Evolutionary conservation across 1,140 invertebrate species (phyloP).

Genomic region (Leptestheria dahalacensis): DNA sequence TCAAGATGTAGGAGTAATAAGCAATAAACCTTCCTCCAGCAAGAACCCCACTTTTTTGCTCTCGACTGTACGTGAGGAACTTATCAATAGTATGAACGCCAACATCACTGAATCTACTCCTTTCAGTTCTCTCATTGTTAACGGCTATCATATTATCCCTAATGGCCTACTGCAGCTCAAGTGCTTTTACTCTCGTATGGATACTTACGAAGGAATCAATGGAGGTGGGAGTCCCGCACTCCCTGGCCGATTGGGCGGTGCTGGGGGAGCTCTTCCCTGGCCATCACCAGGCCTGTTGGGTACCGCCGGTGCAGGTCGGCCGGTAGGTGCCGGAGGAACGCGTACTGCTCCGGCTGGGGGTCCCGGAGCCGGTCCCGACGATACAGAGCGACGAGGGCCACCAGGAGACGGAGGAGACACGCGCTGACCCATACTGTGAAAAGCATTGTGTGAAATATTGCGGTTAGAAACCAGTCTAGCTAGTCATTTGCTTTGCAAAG

Average conservation of each 20-base stretch:
- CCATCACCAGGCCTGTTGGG: slow-evolving; percentile 43
- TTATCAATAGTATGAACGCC: no score
- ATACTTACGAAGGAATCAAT: slow-evolving; percentile 84
- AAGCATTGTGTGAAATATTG: not conserved
- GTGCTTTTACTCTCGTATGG: no score
- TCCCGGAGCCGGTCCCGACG: slow-evolving; percentile 22
- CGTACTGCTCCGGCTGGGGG: slow-evolving; percentile 43
- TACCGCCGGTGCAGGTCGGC: slow-evolving; percentile 52
- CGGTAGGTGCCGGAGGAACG: slow-evolving; percentile 29
- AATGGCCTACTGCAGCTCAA: no score
- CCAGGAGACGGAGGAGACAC: slow-evolving; percentile 68
- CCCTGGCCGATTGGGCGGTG: slow-evolving; percentile 44
- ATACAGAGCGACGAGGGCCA: slow-evolving; percentile 32
- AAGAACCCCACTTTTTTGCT: no score
- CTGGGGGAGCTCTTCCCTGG: slow-evolving; percentile 45
- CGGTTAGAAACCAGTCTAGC: not conserved
- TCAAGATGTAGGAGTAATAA: no score
- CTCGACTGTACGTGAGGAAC: no score
- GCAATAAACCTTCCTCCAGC: no score
- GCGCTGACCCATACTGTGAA: slow-evolving; percentile 4
- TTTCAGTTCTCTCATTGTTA: no score
- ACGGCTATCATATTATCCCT: no score
- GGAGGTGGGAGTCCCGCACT: slow-evolving; percentile 57
- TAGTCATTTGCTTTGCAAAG: no score
- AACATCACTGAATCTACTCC: no score